Evolutionary conservation across 37 sponge, comb jelly and placozoan species (phyloP).

Genomic region (Corticium candelabrum): DNA sequence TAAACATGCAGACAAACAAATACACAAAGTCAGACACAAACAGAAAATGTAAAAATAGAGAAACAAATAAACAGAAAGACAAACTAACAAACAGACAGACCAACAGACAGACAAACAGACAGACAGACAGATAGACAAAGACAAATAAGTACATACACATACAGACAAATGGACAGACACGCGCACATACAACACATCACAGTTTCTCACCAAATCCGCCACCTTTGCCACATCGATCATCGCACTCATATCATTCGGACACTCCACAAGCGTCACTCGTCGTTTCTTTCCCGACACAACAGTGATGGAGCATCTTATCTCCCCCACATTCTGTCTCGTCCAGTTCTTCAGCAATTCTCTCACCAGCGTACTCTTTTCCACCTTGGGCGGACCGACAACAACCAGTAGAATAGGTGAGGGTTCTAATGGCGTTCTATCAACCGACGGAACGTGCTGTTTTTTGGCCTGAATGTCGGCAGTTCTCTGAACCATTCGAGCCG

Average conservation of each 20-base stretch:
- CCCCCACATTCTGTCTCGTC: conserved; percentile 68
- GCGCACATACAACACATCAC: no score
- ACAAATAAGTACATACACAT: no score
- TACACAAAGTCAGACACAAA: conserved; percentile 87
- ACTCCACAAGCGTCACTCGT: conserved; percentile 83
- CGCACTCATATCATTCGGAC: conserved; percentile 81
- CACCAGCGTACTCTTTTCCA: conserved; percentile 87
- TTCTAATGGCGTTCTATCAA: conserved; percentile 74
- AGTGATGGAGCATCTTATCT: conserved; percentile 70
- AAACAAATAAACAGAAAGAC: no score
- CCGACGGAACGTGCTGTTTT: conserved; percentile 66
- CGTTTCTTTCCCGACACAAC: conserved; percentile 85
- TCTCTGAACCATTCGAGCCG: conserved; percentile 65
- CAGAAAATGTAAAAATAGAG: no score
- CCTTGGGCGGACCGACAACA: conserved; percentile 93
- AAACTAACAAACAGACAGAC: no score
- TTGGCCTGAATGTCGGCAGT: conserved; percentile 72
- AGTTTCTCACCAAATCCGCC: conserved; percentile 83
- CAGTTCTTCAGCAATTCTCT: conserved; percentile 75
- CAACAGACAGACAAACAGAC: no score
- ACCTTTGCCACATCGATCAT: conserved; percentile 96
- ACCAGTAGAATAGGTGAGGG: conserved; percentile 89
- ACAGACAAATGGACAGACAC: no score
- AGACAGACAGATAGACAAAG: no score
- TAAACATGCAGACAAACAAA: no score